Base-by-base conservation (phyloP, 2,113 vertebrate species). In the Tetraodon nigroviridis region DNA sequence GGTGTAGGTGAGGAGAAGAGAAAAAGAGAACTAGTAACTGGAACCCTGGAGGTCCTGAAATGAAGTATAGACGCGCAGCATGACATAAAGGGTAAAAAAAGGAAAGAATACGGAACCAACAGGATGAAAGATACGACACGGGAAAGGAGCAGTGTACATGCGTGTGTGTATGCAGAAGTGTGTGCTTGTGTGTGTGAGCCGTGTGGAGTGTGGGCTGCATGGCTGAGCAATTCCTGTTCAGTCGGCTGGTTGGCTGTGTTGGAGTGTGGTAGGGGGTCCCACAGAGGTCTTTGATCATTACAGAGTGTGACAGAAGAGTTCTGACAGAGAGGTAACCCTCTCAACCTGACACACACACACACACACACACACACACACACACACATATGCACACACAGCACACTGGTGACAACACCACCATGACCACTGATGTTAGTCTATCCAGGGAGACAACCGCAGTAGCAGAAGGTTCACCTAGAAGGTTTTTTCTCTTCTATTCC, bases 241-340 rank as follows among this genome's bases (percentile, higher is more conserved):
- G 82, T 86, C 84, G 88, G 78, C 83, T 89, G 84, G 67, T 68
- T 76, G 80, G 40, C 61, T 85, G 77, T 78, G 84, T 76, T 81
- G 75, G 81, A 76, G 80, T 84, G 61, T 57, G 74, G 84, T 78
- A 79, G 87, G 89, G 88, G 84, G 88, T 90, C 87, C 76, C 78
- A 71, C 66, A 45, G 77, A 84, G 84, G 58, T 82, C 89, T 90
- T 90, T 90, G 89, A 90, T 90, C 89, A 90, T 89, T 87, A 89
- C 80, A 2, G 61, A 83, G 86, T 88, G 89, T 87, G 84, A 87
- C 87, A 87, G 87, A 90, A 77, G 83, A 84, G 76, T 87, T 88
- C 88, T 90, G 89, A 90, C 86, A 87, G 83, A 84, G 77, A 73
- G 73, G 81, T 81, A 83, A 73, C 69, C 77, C 67, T 67, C 59